Evolutionary conservation across 2,888 invertebrate species (phyloP), one percentile per base, ranked within the genome.

Genomic region (Torymus auratus): DNA sequence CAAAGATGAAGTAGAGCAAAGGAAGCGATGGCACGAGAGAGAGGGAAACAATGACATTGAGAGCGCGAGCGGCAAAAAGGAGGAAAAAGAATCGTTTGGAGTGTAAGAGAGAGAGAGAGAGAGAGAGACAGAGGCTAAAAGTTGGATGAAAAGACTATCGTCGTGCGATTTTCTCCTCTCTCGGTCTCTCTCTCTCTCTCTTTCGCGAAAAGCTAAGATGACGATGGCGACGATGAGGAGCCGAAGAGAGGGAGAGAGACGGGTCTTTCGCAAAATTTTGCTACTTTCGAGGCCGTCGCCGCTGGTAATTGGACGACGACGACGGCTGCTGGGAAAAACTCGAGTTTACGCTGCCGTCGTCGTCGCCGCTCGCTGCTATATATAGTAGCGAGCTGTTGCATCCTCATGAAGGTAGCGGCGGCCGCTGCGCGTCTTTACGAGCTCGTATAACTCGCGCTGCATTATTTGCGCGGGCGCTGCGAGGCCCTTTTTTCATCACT

Each of bases 221-320:
- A 61, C 20, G 61, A 55, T 55, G 28, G 53, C 62, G 20, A 17
- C 13, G 68, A 58, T 64, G 60, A 53, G 73, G 56, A 60, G 72
- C 28, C 28, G 76, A 20, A 73, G 74, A 69, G 68, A 74, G 41
- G 12, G 15, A 65, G 74, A 58, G 68, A 74, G 75, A 74, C 81
- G 80, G 75, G 50, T 80, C 84, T 86, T 85, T 85, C 81, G 71
- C 74, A 62, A 85, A 86, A 86, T 86, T 86, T 86, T 85, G 85
- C 86, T 83, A 86, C 84, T 86, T 86, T 69, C 65, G n/a, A 28
- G 20, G 50, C 17, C 7, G 4, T 52, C 13, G 17, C 41, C 11
- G 15, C 60, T 83, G 12, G 61, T 73, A 78, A 78, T 78, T 73
- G 78, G 67, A 73, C 41, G 69, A 14, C 53, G 50, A 0, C 15